Evolutionary conservation across 2,113 vertebrate species (phyloP), one percentile per base, ranked within the genome.

Genomic region (Nothocercus julius): DNA sequence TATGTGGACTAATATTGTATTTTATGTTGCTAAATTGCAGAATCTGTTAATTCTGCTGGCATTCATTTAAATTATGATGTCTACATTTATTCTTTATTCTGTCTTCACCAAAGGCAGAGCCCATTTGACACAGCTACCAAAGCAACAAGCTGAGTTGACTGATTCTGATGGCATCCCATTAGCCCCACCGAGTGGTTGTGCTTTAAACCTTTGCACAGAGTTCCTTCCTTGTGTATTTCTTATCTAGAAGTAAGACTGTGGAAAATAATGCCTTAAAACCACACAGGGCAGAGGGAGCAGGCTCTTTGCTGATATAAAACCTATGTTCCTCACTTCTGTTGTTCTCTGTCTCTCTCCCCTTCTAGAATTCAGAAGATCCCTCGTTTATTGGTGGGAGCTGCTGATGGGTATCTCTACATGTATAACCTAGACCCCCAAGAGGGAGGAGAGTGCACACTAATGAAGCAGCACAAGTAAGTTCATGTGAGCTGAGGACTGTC

Each of bases 341-440:
- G 27, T 34, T 81, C 13, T 93, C 54, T 51, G 24, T 58, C 12
- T 62, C 38, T 93, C 54, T 47, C 21, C 62, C 12, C 67, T 42
- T 5, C n/a, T 87, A 99, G 99, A 90, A 99, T 99, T 95, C 99
- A 99, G 97, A 99, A 99, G 98, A 99, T 99, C 84, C 99, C 99
- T 40, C 98, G 99, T 36, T 97, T 99, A 76, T 91, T 99, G 83
- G 99, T 99, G 54, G 99, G 99, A 22, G 99, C 99, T 3, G 98
- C 99, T 3, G 99, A 99, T 22, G 99, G 99, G 3, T 99, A 99
- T 96, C 96, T 99, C 54, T 99, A 99, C 95, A 98, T 99, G 97
- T 99, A 99, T 97, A 99, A 99, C 97, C 96, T 99, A 92, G 99
- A 99, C 95, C 99, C 99, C 42, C 99, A 99, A 79, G 99, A 99